Evolutionary conservation across 2,113 vertebrate genomes (phyloP).

Genomic region (Morone chrysops): DNA sequence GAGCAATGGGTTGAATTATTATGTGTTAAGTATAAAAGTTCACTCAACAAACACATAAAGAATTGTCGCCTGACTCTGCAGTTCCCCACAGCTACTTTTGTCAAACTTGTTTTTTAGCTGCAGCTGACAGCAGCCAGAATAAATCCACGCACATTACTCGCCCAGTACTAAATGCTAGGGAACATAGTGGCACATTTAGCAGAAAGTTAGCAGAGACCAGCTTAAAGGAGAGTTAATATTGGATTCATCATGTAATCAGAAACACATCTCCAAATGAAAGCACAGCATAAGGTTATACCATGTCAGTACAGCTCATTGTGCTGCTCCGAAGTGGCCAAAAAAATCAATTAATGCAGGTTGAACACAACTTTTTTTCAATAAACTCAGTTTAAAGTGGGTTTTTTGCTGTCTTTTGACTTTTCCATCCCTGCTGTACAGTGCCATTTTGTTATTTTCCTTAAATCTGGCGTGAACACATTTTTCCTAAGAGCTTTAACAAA

Average conservation of each 20-base stretch:
- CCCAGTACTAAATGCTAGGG: not conserved
- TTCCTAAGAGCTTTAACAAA: not conserved
- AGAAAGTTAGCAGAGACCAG: not conserved
- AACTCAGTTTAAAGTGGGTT: too few relatives aligned
- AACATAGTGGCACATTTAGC: not conserved
- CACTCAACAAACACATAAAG: not conserved
- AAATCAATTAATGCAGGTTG: too few relatives aligned
- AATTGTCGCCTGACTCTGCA: not conserved
- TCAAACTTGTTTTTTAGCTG: not conserved
- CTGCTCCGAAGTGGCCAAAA: too few relatives aligned
- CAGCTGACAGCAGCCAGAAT: not conserved
- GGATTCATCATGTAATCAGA: too few relatives aligned
- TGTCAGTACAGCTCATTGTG: too few relatives aligned
- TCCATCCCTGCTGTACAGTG: too few relatives aligned
- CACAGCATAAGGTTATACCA: too few relatives aligned
- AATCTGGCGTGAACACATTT: not conserved
- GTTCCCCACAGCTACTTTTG: not conserved
- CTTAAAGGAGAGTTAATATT: not conserved
- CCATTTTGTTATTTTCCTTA: not conserved
- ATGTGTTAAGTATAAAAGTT: not conserved
- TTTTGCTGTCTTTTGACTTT: too few relatives aligned
- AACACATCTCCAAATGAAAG: too few relatives aligned
- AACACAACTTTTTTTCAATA: too few relatives aligned
- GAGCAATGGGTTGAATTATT: too few relatives aligned
- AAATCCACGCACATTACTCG: not conserved